These are phyloP conservation scores for Drosophila orena DNA, from an alignment of 1,140 invertebrate genomes.

Conservation along the genomic window DNA sequence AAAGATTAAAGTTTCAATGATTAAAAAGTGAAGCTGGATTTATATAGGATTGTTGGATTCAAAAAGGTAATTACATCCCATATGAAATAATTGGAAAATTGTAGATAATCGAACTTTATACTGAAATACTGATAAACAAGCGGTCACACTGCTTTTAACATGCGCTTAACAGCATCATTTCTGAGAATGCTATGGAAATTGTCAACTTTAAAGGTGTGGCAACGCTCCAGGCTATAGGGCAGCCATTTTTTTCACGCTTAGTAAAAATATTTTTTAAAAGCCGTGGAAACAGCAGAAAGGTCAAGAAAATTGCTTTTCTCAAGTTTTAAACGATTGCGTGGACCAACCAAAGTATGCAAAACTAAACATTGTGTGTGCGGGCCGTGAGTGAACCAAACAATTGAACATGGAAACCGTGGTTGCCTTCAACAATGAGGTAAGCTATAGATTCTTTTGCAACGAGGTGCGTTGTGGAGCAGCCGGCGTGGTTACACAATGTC, in stretches of 20 bases:
- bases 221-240: conserved; percentile 45
- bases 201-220: conserved; percentile 18
- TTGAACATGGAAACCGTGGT: conserved; percentile 80
- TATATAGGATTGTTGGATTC: too few relatives aligned
- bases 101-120: too few relatives aligned
- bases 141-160: not conserved
- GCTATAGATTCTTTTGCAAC: conserved; percentile 22
- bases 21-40: too few relatives aligned
- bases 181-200: not conserved
- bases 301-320: conserved; percentile 15
- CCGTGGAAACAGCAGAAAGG: conserved; percentile 54
- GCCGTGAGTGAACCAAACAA: conserved; percentile 58
- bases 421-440: conserved; percentile 85
- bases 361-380: conserved; percentile 61
- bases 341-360: conserved; percentile 61
- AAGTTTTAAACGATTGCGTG: conserved; percentile 34
- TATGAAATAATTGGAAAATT: too few relatives aligned
- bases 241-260: conserved; percentile 80
- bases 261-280: conserved; percentile 57
- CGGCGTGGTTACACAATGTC: conserved; percentile 37
- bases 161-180: conserved; percentile 1
- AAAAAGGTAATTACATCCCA: too few relatives aligned
- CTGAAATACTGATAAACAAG: not conserved
- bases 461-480: conserved; percentile 16
- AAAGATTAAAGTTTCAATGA: too few relatives aligned